A percentile compares a stretch with the other conserved stretches of the same genome.
These are phyloP conservation scores for Drosophila demipolita DNA, from an alignment of 2,888 invertebrate species.

Conservation along the genomic window DNA sequence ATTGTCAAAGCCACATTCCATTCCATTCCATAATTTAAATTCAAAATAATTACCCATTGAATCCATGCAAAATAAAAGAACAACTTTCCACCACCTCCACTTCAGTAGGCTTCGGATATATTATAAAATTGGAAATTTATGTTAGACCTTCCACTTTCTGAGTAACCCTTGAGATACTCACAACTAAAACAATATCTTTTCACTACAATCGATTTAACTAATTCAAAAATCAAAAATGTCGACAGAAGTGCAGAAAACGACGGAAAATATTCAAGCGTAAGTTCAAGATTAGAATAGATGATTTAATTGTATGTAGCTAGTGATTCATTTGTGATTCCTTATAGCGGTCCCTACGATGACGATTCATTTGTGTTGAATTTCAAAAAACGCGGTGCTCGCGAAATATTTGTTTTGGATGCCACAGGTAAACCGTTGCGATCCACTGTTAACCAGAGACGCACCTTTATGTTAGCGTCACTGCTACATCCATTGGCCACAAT, in stretches of 20 bases:
- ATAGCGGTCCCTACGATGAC: conserved; percentile 46
- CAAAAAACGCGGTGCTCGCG: conserved; percentile 49
- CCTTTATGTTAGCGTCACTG: conserved; percentile 21
- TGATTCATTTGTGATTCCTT: neutral
- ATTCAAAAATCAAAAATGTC: neutral
- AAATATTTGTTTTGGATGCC: conserved; percentile 62
- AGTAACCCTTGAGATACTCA: conserved; percentile 4
- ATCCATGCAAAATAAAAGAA: too few species aligned
- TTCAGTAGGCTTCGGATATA: neutral
- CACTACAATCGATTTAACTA: neutral
- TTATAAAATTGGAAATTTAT: too few species aligned
- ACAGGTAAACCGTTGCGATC: conserved; percentile 54
- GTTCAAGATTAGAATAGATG: neutral
- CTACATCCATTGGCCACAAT: conserved; percentile 52
- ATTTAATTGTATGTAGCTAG: neutral
- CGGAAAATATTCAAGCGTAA: neutral
- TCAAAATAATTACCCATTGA: neutral
- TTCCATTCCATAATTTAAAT: neutral
- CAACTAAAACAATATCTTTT: neutral
- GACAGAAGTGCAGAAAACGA: neutral
- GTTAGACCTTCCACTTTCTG: neutral
- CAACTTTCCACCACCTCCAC: too few species aligned
- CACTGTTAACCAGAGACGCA: conserved; percentile 50
- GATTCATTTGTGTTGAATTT: conserved; percentile 60
- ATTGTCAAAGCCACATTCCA: too few species aligned